These are phyloP conservation scores for Calycopis cecrops DNA, from an alignment of 1,140 invertebrate genomes.

Conservation along the genomic window DNA sequence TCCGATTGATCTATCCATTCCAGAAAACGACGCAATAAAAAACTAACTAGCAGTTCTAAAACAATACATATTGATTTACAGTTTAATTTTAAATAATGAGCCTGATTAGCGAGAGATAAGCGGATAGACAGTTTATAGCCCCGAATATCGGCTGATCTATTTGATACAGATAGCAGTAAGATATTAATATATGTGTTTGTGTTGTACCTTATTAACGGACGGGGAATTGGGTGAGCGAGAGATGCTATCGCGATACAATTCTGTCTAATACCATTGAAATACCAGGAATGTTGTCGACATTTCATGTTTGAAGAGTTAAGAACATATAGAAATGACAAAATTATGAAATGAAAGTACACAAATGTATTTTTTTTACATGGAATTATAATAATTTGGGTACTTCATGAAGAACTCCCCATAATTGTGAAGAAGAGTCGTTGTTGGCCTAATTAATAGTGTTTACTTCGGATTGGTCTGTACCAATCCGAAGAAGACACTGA, in stretches of 20 bases:
- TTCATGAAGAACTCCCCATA: too few relatives aligned
- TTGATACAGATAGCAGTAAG: background rate
- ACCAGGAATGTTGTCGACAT: slow-evolving; percentile 33
- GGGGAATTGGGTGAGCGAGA: slow-evolving; percentile 23
- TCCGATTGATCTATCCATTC: background rate
- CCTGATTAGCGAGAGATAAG: slow-evolving; percentile 4
- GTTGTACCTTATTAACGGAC: slow-evolving; percentile 3
- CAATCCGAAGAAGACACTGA: too few relatives aligned
- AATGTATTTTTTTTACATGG: too few relatives aligned
- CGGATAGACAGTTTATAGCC: background rate
- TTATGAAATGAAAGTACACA: too few relatives aligned
- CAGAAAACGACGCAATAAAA: slow-evolving; percentile 5
- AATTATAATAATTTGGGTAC: too few relatives aligned
- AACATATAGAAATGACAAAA: slow-evolving; percentile 15
- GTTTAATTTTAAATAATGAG: slow-evolving; percentile 10
- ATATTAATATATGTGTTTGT: slow-evolving; percentile 6
- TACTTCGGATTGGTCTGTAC: too few relatives aligned
- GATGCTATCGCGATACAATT: slow-evolving; percentile 39
- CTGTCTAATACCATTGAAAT: slow-evolving; percentile 34
- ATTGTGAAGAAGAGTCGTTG: too few relatives aligned
- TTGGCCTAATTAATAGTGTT: too few relatives aligned
- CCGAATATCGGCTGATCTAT: background rate
- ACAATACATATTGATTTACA: slow-evolving; percentile 2
- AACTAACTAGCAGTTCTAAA: slow-evolving; percentile 3
- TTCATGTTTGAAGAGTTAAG: slow-evolving; percentile 16